Evolutionary conservation across 1,140 invertebrate genomes (phyloP), one percentile per base, ranked within the genome.

Genomic region (Drosophila sechellia): DNA sequence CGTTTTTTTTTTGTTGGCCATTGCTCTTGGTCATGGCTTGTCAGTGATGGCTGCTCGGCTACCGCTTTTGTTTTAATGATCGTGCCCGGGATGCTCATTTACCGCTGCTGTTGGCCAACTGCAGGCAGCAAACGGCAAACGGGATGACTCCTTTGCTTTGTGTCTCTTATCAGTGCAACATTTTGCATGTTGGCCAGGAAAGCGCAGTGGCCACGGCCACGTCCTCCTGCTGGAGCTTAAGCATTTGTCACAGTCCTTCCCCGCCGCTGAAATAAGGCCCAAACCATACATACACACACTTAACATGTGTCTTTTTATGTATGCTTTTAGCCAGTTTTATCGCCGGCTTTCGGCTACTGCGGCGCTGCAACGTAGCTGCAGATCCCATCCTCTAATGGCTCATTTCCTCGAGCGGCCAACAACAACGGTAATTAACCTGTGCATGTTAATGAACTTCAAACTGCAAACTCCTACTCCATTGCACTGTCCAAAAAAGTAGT

Each of bases 401-500:
- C 86, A 89, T 89, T 89, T 89, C 85, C 80, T 89, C 43, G 85
- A 74, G 57, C 64, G 48, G 43, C 50, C 81, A 86, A 72, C 69
- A 87, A 71, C 80, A 89, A 83, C 75, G 85, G 85, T 89, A 90
- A 90, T 90, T 90, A 90, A 90, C 85, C 85, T 90, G 85, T 90
- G 85, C 85, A 90, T 90, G 85, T 90, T 90, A 90, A 90, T 90
- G 85, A 90, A 89, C 84, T 89, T 89, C 84, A 89, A 80, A 71
- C 84, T 60, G 49, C 53, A 54, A 34, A 59, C 71, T 76, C 48
- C 53, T 54, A 49, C 53, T 27, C 35, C 25, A 45, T 8, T 12
- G 27, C 66, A 72, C 69, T 56, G 42, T 10, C 12, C 5, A 11
- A 49, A 64, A 40, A 46, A 10, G 4, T 13, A 3, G 12, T 13